phyloP scores from a whole-genome alignment of 2,797 vertebrate genomes.

The Clarias fuscus region DNA sequence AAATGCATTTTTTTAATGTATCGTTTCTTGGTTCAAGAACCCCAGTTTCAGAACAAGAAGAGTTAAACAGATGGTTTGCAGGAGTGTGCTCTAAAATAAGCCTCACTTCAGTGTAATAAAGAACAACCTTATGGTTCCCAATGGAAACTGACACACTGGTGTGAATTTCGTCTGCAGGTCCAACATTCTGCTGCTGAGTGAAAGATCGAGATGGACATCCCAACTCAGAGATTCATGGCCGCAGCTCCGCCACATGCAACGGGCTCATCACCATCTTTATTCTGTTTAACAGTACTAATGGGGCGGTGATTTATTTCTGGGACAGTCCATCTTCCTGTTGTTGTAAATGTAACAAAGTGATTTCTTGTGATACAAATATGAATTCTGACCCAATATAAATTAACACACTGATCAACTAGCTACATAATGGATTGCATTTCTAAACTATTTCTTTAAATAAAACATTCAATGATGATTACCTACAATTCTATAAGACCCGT shows the following conservation, averaged over 20 bases:
- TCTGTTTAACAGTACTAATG: not conserved
- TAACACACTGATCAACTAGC: not conserved
- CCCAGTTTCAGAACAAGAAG: not conserved
- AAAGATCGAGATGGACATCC: slow-evolving; percentile 3
- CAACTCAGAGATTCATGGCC: not conserved
- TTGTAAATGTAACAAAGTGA: not conserved
- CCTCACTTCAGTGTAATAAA: not conserved
- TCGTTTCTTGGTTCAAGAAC: not conserved
- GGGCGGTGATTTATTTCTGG: slow-evolving; percentile 14
- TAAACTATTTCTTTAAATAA: not conserved
- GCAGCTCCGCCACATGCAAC: not conserved
- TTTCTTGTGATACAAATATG: not conserved
- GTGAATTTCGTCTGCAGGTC: slow-evolving; percentile 18
- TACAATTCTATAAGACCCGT: not conserved
- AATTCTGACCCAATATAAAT: not conserved
- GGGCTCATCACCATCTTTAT: slow-evolving; percentile 1
- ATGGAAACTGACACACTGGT: not conserved
- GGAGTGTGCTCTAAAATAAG: not conserved
- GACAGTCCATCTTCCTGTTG: not conserved
- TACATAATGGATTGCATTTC: not conserved
- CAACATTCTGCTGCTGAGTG: slow-evolving; percentile 2
- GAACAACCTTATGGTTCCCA: not conserved
- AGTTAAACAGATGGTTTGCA: not conserved
- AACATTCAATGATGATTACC: not conserved
- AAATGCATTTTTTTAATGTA: too few species aligned